phyloP scores from a whole-genome alignment of 2,113 vertebrate genomes.

The Carettochelys insculpta region DNA sequence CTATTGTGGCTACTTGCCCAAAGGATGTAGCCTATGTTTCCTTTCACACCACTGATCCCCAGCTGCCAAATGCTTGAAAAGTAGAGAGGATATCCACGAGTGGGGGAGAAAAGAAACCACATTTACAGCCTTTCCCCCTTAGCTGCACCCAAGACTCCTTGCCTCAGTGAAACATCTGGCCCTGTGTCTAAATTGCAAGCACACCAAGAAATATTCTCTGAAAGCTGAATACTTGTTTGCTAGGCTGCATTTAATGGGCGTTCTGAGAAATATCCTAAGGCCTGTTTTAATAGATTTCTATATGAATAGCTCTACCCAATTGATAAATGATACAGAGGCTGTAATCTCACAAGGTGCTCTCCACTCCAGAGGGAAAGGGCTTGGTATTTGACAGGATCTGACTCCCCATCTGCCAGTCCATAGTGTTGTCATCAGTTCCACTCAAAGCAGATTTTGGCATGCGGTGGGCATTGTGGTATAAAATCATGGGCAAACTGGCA shows the following conservation, averaged over 20 bases:
- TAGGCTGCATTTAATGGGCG: neutral
- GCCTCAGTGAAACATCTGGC: neutral
- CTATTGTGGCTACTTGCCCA: neutral
- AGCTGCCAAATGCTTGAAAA: rapidly evolving
- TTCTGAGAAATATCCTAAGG: neutral
- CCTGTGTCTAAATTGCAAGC: neutral
- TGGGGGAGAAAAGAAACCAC: neutral
- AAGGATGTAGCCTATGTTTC: neutral
- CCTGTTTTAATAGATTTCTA: rapidly evolving
- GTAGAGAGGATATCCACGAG: neutral
- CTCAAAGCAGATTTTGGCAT: neutral
- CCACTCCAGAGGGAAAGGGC: neutral
- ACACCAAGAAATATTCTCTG: neutral
- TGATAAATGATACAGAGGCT: neutral
- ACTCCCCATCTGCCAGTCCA: rapidly evolving
- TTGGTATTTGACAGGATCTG: neutral
- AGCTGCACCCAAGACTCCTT: neutral
- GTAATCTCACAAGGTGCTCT: neutral
- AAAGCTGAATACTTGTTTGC: neutral
- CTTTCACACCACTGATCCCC: neutral
- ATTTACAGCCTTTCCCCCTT: neutral
- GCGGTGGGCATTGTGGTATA: neutral
- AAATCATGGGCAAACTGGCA: neutral
- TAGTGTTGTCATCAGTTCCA: neutral
- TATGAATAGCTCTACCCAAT: neutral